phyloP scores from a whole-genome alignment of 2,888 invertebrate species.

The Cancer borealis region DNA sequence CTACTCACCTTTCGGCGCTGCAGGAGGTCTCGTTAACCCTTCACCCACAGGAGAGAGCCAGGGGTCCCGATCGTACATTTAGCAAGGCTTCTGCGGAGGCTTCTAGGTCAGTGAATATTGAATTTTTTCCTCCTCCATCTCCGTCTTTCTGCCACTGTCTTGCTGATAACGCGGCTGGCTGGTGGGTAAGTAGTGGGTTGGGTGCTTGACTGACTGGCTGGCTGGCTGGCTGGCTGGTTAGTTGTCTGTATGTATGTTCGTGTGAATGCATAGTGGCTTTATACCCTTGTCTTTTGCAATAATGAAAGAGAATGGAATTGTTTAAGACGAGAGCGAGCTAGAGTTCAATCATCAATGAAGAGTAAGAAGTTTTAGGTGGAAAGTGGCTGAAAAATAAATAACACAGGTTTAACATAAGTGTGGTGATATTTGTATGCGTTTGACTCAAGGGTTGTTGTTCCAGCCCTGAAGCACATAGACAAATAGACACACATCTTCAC shows the following conservation, averaged over 20 bases:
- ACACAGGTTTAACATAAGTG: background rate
- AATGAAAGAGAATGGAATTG: background rate
- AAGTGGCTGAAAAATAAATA: background rate
- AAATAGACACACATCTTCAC: background rate
- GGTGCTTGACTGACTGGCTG: background rate
- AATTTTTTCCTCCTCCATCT: background rate
- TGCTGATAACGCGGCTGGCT: background rate
- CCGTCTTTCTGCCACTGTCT: conserved; percentile 1
- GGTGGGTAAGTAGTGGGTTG: background rate
- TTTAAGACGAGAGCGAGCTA: background rate
- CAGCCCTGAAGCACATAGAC: background rate
- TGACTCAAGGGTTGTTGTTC: background rate
- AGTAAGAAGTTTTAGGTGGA: background rate
- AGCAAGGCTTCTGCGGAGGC: conserved; percentile 4
- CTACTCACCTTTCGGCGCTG: conserved; percentile 12
- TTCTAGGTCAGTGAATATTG: conserved; percentile 6
- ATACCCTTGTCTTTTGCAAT: background rate
- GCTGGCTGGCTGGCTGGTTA: background rate
- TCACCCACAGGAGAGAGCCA: conserved; percentile 13
- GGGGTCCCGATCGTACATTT: background rate
- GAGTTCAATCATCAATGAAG: background rate
- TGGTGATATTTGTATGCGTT: conserved; percentile 3
- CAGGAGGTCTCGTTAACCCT: conserved; percentile 24
- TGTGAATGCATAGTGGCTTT: background rate
- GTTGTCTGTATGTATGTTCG: background rate